Percentiles rank a stretch among this genome's conserved stretches.
phyloP scores from a whole-genome alignment of 2,888 invertebrate species.

The Cephonodes hylas region DNA sequence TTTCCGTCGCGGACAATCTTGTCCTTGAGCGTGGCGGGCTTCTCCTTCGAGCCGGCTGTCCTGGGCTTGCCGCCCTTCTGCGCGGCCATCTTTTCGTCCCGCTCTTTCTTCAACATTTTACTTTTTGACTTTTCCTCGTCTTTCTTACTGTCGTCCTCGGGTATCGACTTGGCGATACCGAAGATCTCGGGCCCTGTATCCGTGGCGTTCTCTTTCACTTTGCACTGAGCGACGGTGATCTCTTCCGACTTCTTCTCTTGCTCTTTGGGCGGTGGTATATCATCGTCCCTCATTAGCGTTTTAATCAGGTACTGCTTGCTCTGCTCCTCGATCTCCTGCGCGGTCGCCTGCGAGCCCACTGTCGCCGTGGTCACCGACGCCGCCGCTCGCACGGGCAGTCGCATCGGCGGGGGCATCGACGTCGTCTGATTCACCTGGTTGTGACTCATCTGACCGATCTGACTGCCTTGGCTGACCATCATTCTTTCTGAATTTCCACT shows the following conservation, averaged over 20 bases:
- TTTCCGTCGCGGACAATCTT: constrained; percentile 68
- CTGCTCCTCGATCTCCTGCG: constrained; percentile 83
- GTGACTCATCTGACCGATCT: constrained; percentile 10
- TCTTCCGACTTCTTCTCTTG: constrained; percentile 81
- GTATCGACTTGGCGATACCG: constrained; percentile 74
- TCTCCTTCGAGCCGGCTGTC: constrained; percentile 62
- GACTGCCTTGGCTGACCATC: constrained; percentile 14
- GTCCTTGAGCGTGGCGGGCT: constrained; percentile 65
- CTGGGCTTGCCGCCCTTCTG: constrained; percentile 70
- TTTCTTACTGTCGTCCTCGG: constrained; percentile 47
- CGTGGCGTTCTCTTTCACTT: constrained; percentile 53
- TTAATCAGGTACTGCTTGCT: constrained; percentile 92
- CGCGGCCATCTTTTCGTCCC: constrained; percentile 58
- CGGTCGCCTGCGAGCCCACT: constrained; percentile 71
- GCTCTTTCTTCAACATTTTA: constrained; percentile 38
- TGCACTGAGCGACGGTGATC: constrained; percentile 69
- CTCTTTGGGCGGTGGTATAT: constrained; percentile 85
- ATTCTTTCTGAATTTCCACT: constrained; percentile 10
- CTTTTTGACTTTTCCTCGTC: constrained; percentile 46
- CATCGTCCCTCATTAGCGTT: constrained; percentile 93
- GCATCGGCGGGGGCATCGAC: constrained; percentile 65
- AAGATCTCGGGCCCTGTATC: constrained; percentile 79
- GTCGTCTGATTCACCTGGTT: constrained; percentile 18
- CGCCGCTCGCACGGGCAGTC: constrained; percentile 53
- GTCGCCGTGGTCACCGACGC: constrained; percentile 64